phyloP scores from a whole-genome alignment of 2,888 invertebrate genomes.

The Rhaphigaster nebulosa region DNA sequence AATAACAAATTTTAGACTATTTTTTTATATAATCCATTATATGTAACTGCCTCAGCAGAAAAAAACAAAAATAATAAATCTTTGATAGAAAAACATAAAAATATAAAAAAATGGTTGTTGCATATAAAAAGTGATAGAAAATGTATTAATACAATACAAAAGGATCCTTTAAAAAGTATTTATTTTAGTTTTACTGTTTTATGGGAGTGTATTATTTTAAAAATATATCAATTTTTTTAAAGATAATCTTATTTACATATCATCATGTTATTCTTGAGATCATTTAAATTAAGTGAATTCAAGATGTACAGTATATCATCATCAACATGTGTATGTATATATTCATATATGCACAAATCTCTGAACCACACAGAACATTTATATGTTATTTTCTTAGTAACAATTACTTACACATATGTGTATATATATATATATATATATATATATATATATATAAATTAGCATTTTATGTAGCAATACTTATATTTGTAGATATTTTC shows the following conservation, averaged over 20 bases:
- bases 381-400: slow-evolving; percentile 50
- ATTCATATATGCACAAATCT: slow-evolving; percentile 49
- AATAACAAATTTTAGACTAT: slow-evolving; percentile 54
- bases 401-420: slow-evolving; percentile 27
- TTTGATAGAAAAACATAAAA: slow-evolving; percentile 43
- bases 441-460: slow-evolving; percentile 49
- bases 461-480: slow-evolving; percentile 56
- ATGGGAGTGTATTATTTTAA: not conserved
- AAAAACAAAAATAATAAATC: slow-evolving; percentile 23
- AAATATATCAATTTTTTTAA: slow-evolving; percentile 31
- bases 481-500: slow-evolving; percentile 52
- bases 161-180: slow-evolving; percentile 21
- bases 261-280: slow-evolving; percentile 52
- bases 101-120: slow-evolving; percentile 39
- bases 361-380: slow-evolving; percentile 36
- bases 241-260: slow-evolving; percentile 55
- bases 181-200: slow-evolving; percentile 10
- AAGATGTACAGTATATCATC: slow-evolving; percentile 16
- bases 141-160: slow-evolving; percentile 45
- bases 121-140: slow-evolving; percentile 52
- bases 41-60: slow-evolving; percentile 52
- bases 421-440: slow-evolving; percentile 23
- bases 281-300: slow-evolving; percentile 52
- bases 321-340: slow-evolving; percentile 43
- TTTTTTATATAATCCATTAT: slow-evolving; percentile 56